Base-by-base conservation (phyloP, 1,140 invertebrate genomes). In the Diachasmimorpha longicaudata region DNA sequence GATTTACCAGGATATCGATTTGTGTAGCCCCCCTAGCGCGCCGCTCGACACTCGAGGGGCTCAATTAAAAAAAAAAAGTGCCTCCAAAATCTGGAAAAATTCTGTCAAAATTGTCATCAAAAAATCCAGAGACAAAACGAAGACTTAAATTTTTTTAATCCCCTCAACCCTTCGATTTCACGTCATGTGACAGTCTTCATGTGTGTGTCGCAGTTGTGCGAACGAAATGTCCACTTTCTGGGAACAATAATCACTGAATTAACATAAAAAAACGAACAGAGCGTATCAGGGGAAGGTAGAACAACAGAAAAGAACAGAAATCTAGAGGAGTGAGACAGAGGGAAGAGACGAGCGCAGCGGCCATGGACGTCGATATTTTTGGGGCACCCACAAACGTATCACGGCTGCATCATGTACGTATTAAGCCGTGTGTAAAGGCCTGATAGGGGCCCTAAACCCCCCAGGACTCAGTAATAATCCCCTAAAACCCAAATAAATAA, bases 321-420 rank as follows among this genome's bases (percentile, higher is more conserved):
- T 42, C 9, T 25, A 63, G 58, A 63, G 23, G 58, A 6, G 6
- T 3, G 21, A 23, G 23, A 63, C 21, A 19, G 58, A 25, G 58
- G 19, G 48, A 55, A n/a, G 19, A 21, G 19, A n/a, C 48, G 6
- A 63, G 10, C 58, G 58, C 58, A 79, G 80, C 83, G 84, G 84
- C 82, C 84, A 86, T 86, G 85, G 84, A 86, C 82, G 84, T 86
- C 85, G 85, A 86, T 86, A 86, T 86, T 86, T 86, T 86, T 85
- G 85, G 85, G 85, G 83, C 85, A 86, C 83, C 82, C 79, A 79
- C 78, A 79, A 79, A 70, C 79, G 76, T 81, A 78, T 75, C 69
- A 71, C 39, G 82, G 75, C 76, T 76, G 75, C 81, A 79, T 68
- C 13, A 68, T 39, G n/a, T 14, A 77, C 78, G 79, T 81, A 72